Conservation (phyloP, 1,140 invertebrate genomes). For the Lamellibrachia luymesi region DNA sequence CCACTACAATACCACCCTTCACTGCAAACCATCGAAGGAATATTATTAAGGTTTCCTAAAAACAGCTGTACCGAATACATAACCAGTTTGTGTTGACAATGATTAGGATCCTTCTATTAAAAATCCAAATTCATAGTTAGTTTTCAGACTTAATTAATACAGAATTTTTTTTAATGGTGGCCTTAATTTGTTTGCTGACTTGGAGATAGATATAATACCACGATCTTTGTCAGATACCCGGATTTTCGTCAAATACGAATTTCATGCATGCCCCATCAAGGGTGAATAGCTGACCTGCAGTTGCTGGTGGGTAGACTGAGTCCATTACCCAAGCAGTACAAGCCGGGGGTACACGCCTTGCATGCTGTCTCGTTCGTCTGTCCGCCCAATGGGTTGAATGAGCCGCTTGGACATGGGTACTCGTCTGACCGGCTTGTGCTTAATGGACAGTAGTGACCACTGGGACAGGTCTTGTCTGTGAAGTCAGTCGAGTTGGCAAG, state of each 20-base stretch:
- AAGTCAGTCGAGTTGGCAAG: slow-evolving; percentile 45
- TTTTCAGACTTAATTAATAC: background rate
- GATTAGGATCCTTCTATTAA: background rate
- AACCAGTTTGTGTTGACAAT: background rate
- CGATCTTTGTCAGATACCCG: background rate
- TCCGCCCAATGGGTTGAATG: slow-evolving; percentile 43
- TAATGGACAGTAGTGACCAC: slow-evolving; percentile 48
- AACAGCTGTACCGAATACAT: background rate
- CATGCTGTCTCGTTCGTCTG: slow-evolving; percentile 41
- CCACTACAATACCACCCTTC: slow-evolving; percentile 45
- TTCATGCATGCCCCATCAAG: background rate
- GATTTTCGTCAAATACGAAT: background rate
- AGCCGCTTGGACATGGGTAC: slow-evolving; percentile 46
- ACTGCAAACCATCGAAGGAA: slow-evolving; percentile 30
- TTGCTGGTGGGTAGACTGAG: slow-evolving; percentile 39
- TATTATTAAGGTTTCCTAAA: background rate
- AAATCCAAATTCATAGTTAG: background rate
- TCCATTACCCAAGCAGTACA: slow-evolving; percentile 44
- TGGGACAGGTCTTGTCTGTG: slow-evolving; percentile 43
- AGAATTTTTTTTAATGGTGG: background rate
- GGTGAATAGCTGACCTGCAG: slow-evolving; percentile 38
- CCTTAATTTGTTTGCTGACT: no score
- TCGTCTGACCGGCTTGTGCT: slow-evolving; percentile 39
- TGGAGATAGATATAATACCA: no score
- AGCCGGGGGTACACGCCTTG: slow-evolving; percentile 42